Conservation (phyloP, 1,140 invertebrate species). For the Platyscapa corneri region DNA sequence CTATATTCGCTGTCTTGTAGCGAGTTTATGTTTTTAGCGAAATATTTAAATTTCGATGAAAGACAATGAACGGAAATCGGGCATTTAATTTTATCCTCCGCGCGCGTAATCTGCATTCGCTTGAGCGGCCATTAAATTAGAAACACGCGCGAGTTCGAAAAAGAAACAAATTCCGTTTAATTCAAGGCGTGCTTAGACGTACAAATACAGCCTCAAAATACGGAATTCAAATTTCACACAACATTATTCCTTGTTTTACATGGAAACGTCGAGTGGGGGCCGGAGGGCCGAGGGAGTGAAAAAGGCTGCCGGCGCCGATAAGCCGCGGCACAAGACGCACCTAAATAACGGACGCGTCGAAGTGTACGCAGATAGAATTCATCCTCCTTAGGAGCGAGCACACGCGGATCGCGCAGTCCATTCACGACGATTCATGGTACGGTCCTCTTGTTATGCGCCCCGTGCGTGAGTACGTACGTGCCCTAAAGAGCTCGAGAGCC, state of each 20-base stretch:
- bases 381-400: background rate
- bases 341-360: conserved; percentile 44
- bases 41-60: background rate
- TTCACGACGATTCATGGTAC: conserved; percentile 22
- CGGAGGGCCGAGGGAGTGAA: background rate
- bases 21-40: background rate
- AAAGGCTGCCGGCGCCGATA: background rate
- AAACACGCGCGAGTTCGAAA: background rate
- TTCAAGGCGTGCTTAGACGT: background rate
- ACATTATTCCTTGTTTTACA: conserved; percentile 33
- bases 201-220: background rate
- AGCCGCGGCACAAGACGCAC: background rate
- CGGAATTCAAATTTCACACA: conserved; percentile 27
- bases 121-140: background rate
- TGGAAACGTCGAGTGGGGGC: background rate
- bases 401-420: background rate
- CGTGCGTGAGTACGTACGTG: background rate
- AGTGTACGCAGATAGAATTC: conserved; percentile 45
- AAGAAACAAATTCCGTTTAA: background rate
- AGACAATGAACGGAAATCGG: background rate
- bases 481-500: too few relatives aligned
- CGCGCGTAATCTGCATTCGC: background rate
- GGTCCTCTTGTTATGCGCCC: conserved; percentile 28
- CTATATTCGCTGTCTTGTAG: background rate
- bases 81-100: background rate